phyloP scores from a whole-genome alignment of 2,888 invertebrate genomes.

The Eumacrocentrus americanus region DNA sequence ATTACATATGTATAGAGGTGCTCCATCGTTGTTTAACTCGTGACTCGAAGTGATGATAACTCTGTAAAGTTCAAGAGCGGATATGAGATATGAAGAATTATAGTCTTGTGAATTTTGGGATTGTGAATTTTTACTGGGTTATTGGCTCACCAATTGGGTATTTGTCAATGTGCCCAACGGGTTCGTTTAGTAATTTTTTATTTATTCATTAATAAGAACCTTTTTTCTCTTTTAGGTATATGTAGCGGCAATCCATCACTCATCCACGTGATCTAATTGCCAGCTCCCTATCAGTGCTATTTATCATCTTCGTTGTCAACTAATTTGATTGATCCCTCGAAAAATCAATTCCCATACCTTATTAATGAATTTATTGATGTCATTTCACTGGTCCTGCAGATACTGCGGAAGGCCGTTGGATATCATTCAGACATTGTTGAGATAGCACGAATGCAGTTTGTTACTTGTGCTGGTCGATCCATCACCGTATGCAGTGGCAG shows the following conservation, averaged over 20 bases:
- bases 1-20: background rate
- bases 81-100: too few species aligned
- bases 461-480: slow-evolving; percentile 37
- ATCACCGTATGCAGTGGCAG: slow-evolving; percentile 43
- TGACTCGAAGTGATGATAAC: too few species aligned
- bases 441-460: slow-evolving; percentile 23
- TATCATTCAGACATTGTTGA: slow-evolving; percentile 16
- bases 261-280: slow-evolving; percentile 17
- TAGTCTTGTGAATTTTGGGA: too few species aligned
- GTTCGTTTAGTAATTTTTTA: too few species aligned
- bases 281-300: slow-evolving; percentile 4
- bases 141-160: too few species aligned
- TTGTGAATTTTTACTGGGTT: too few species aligned
- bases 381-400: slow-evolving; percentile 12
- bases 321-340: slow-evolving; percentile 21
- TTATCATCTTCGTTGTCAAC: slow-evolving; percentile 17
- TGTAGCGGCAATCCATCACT: slow-evolving; percentile 19
- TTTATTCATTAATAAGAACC: too few species aligned
- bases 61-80: too few species aligned
- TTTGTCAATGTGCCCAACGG: too few species aligned
- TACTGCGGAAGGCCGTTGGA: background rate
- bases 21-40: background rate
- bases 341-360: slow-evolving; percentile 16
- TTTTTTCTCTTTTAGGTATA: background rate
- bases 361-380: slow-evolving; percentile 27